Base-by-base conservation (phyloP, 2,113 vertebrate genomes). In the Campylomormyrus tamandua region DNA sequence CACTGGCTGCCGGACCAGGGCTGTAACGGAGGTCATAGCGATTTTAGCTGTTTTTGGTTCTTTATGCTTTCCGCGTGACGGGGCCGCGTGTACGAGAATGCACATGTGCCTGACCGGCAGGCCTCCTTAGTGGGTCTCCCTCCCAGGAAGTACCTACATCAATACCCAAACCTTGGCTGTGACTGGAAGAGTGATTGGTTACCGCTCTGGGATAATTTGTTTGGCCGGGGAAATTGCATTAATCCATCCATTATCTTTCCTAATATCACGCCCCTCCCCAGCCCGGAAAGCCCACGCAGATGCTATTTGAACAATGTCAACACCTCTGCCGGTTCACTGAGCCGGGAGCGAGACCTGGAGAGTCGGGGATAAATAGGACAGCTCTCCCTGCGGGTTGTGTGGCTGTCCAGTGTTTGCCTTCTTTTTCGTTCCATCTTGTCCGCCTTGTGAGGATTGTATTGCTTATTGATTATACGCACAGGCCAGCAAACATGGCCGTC, bases 401-500 rank as follows among this genome's bases (percentile, higher is more conserved):
- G 21, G 39, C 88, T 80, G 90, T 62, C 39, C 62, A 66, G 89
- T 84, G 39, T 58, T 89, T 91, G 42, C 46, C n/a, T 45, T 87
- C 46, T 53, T 74, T 52, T 88, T 85, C 31, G 62, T n/a, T 27
- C 56, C 50, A 17, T 17, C 56, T 89, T 39, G 48, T 35, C 19
- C 48, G 8, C 19, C 15, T 83, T 46, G 3, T 83, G 17, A 83
- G 42, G 45, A 83, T 21, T 24, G 66, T 83, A 91, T 89, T 91
- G 91, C 91, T 70, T 89, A 91, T 92, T 58, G 91, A 92, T 93
- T 90, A 89, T 53, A 62, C 74, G 83, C 58, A 90, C 83, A 90
- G 90, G 88, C 53, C 84, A 27, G 50, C 39, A 87, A 62, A 83
- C 83, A 46, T 74, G 31, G n/a, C 62, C n/a, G 27, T n/a, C 58